Percentiles rank a stretch among this genome's conserved stretches.
Conservation (phyloP, 2,113 vertebrate genomes). For the Indicator indicator region DNA sequence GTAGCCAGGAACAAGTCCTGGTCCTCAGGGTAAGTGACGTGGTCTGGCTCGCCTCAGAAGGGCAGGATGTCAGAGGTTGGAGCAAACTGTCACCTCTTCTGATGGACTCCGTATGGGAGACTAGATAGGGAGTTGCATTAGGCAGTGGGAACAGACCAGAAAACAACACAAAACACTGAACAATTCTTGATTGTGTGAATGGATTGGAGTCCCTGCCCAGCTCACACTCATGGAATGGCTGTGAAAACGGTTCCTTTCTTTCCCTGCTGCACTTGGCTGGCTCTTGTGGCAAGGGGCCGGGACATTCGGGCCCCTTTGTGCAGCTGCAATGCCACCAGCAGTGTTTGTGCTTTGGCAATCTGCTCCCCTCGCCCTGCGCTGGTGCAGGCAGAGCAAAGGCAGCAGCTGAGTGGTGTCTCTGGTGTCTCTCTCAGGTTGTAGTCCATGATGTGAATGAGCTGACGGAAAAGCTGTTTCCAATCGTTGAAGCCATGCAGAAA, state of each 20-base stretch:
- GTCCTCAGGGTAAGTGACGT: background rate
- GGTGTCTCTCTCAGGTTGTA: conserved; percentile 80
- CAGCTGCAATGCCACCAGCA: background rate
- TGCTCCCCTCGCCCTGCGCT: fast-evolving
- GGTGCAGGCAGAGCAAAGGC: background rate
- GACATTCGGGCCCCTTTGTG: background rate
- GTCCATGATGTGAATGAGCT: conserved; percentile 89
- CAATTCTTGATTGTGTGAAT: background rate
- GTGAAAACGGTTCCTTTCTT: background rate
- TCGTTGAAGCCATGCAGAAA: conserved; percentile 95
- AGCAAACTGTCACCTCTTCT: background rate
- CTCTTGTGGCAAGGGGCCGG: fast-evolving
- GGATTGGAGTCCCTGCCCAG: background rate
- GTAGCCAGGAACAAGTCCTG: background rate
- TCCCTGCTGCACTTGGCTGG: fast-evolving
- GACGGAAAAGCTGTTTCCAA: conserved; percentile 90
- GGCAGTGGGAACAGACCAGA: background rate
- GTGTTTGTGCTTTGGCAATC: background rate
- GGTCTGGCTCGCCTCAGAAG: background rate
- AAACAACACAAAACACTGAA: background rate
- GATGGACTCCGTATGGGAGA: background rate
- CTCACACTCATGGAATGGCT: background rate
- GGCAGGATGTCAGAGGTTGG: background rate
- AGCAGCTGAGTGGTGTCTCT: background rate
- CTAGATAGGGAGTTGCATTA: background rate